Evolutionary conservation across 2,113 vertebrate genomes (phyloP), one percentile per base, ranked within the genome.

Genomic region (Dissostichus mawsoni): DNA sequence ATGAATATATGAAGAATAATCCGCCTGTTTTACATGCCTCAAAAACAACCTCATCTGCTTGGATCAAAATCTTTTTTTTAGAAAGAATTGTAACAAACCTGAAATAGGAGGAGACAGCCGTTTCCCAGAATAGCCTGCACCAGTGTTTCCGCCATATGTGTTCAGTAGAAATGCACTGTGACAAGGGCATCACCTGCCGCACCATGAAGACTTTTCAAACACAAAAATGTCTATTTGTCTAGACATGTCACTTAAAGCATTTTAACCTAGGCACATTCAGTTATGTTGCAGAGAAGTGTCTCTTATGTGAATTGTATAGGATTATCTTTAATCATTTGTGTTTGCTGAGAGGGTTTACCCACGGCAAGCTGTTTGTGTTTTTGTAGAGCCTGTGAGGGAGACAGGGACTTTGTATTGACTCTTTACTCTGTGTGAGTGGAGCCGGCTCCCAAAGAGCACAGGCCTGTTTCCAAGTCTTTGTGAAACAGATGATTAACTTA

Each of bases 171-270:
- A 89, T 87, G 73, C 81, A 44, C 83, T 82, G 79, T 81, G 88
- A 91, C 87, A 91, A 86, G 88, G 85, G 85, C 84, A 88, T 85
- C 85, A 90, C 91, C 90, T 91, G 88, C 78, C 75, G 81, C 84
- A 81, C 80, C 20, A 0, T 62, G 67, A 85, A 73, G 71, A 70
- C 41, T 69, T 70, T 69, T 82, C 59, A 76, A 76, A 81, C 52
- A 77, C 29, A 53, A 59, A 81, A 75, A 50, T 44, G 72, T 67
- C 14, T 83, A 74, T 76, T 82, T 84, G 70, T 69, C 70, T 69
- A 67, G 71, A 82, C 69, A 36, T 61, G 70, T 52, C 57, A 36
- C 29, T 51, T 20, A 78, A 68, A 80, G 64, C 48, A 51, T 1
- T 57, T 25, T 47, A 50, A 76, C 59, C 52, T 50, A 3, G 48